Percentiles rank a stretch among this genome's conserved stretches.
Conservation (phyloP, 2,113 vertebrate genomes). For the Morone chrysops region DNA sequence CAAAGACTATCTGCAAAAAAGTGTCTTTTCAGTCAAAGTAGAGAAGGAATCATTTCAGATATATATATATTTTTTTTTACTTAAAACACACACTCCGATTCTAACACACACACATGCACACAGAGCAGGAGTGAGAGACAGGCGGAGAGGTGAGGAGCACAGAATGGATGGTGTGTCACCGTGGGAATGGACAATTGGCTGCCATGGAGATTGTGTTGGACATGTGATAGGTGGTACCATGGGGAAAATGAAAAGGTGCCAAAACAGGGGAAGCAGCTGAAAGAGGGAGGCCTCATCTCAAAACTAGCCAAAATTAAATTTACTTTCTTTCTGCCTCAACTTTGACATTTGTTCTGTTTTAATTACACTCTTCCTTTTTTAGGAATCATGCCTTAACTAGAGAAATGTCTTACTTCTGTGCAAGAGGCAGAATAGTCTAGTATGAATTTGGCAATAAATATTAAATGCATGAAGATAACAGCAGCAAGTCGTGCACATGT, state of each 20-base stretch:
- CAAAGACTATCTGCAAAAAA: neutral
- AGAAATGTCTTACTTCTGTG: neutral
- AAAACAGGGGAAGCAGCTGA: slow-evolving; percentile 36
- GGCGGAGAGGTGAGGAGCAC: slow-evolving; percentile 81
- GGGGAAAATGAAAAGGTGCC: slow-evolving; percentile 49
- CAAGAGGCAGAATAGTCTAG: neutral
- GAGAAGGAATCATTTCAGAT: slow-evolving; percentile 57
- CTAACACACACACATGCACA: slow-evolving; percentile 36
- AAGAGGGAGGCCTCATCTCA: slow-evolving; percentile 61
- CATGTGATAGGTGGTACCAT: slow-evolving; percentile 44
- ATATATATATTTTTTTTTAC: no score
- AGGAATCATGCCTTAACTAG: neutral
- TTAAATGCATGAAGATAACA: neutral
- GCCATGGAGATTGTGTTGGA: slow-evolving; percentile 41
- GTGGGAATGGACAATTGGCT: slow-evolving; percentile 45
- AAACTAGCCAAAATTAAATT: slow-evolving; percentile 59
- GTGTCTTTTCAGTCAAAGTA: slow-evolving; percentile 3
- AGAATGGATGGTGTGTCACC: slow-evolving; percentile 77
- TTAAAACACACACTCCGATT: neutral
- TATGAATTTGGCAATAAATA: neutral
- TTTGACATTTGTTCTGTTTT: neutral
- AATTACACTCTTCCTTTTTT: neutral
- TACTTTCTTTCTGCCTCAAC: neutral
- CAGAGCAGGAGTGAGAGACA: slow-evolving; percentile 69
- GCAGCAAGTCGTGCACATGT: neutral